Conservation (phyloP, 2,113 vertebrate genomes). For the Misgurnus mizolepis region DNA sequence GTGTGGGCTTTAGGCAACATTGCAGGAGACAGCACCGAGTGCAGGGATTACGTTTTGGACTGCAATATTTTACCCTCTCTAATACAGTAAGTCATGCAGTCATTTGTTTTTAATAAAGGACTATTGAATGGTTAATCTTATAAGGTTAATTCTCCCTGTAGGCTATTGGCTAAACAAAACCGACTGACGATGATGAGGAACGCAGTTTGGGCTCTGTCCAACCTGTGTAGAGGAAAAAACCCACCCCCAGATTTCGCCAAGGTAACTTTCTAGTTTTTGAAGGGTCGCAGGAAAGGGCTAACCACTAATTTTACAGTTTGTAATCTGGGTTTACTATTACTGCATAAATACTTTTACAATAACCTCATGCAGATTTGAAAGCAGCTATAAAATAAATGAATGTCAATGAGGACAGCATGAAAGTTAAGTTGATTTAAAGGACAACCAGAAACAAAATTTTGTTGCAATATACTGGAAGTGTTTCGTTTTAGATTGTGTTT, state of each 20-base stretch:
- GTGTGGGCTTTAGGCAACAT: slow-evolving; percentile 99
- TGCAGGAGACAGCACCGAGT: slow-evolving; percentile 97
- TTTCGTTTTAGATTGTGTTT: neutral
- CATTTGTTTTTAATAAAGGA: neutral
- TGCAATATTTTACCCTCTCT: slow-evolving; percentile 96
- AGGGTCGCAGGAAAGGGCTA: neutral
- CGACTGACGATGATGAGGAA: slow-evolving; percentile 97
- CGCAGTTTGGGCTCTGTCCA: slow-evolving; percentile 97
- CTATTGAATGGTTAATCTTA: neutral
- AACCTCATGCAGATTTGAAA: no score
- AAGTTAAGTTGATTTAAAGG: neutral
- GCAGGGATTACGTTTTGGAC: slow-evolving; percentile 95
- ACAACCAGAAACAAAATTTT: neutral
- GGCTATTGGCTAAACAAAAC: slow-evolving; percentile 95
- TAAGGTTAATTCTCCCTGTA: slow-evolving; percentile 56
- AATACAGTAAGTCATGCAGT: slow-evolving; percentile 85
- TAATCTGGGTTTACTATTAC: neutral
- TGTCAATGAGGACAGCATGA: neutral
- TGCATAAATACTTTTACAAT: no score
- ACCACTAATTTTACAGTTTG: neutral
- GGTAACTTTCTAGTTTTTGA: slow-evolving; percentile 57
- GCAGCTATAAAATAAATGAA: neutral
- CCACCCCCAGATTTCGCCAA: slow-evolving; percentile 97
- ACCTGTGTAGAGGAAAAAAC: slow-evolving; percentile 97
- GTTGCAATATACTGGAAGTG: neutral